These are phyloP conservation scores for Empidonax traillii DNA, from an alignment of 2,113 vertebrate genomes.

Conservation along the genomic window DNA sequence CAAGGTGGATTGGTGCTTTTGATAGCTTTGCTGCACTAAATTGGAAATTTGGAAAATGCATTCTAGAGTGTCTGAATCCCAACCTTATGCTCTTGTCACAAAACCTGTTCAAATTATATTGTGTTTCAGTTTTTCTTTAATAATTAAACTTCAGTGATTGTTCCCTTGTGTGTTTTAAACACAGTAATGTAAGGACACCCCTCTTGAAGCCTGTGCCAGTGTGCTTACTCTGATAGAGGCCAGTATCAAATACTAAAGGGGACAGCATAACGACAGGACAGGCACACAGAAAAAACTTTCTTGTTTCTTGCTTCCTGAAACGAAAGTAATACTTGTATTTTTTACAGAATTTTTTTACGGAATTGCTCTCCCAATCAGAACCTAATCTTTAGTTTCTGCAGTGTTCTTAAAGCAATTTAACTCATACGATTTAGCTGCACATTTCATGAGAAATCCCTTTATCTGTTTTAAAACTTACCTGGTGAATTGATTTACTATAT, in stretches of 20 bases:
- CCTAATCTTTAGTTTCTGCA: background rate
- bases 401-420: background rate
- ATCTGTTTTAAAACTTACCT: background rate
- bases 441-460: background rate
- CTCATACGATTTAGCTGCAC: background rate
- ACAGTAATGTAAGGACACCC: accelerated
- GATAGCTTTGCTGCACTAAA: background rate
- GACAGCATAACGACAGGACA: background rate
- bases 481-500: background rate
- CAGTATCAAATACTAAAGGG: background rate
- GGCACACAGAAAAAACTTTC: background rate
- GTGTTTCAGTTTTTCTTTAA: background rate
- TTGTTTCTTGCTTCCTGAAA: background rate
- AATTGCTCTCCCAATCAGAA: background rate
- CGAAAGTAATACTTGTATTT: background rate
- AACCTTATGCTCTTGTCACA: background rate
- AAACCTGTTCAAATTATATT: background rate
- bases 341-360: background rate
- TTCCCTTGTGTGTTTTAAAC: background rate
- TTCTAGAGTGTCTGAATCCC: background rate
- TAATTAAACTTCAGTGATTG: background rate
- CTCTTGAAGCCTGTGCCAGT: background rate
- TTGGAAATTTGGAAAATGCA: background rate
- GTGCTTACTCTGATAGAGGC: background rate
- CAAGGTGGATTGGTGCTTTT: background rate